A percentile compares a stretch with the other conserved stretches of the same genome.
These are phyloP conservation scores for Thymelicus sylvestris DNA, from an alignment of 2,888 invertebrate species.

Conservation along the genomic window DNA sequence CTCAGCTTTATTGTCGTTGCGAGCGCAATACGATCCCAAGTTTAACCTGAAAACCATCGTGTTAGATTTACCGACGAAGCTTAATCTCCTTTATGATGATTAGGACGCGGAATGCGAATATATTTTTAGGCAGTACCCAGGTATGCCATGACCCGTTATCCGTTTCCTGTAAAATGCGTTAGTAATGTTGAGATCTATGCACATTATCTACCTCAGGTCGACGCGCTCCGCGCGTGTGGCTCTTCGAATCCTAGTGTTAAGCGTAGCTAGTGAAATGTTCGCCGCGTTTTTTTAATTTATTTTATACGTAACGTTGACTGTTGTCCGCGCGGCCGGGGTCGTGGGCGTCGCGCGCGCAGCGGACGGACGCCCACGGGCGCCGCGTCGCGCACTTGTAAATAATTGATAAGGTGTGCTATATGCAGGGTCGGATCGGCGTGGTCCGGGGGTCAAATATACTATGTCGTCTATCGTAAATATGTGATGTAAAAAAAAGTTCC, in stretches of 20 bases:
- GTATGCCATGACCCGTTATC: neutral
- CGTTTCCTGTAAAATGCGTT: constrained; percentile 3
- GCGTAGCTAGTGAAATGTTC: constrained; percentile 71
- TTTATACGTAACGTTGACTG: constrained; percentile 48
- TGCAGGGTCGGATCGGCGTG: neutral
- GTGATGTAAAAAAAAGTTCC: no score
- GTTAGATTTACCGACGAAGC: neutral
- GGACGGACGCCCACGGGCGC: neutral
- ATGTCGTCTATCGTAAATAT: no score
- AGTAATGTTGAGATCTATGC: constrained; percentile 11
- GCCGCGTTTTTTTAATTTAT: constrained; percentile 63
- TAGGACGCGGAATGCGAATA: neutral
- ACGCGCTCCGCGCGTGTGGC: constrained; percentile 54
- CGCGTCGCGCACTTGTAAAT: constrained; percentile 19
- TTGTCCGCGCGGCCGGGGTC: constrained; percentile 25
- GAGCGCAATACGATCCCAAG: neutral
- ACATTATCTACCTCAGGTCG: constrained; percentile 65
- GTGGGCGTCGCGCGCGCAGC: constrained; percentile 23
- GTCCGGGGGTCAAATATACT: no score
- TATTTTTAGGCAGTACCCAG: neutral
- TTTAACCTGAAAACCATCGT: neutral
- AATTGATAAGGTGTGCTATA: neutral
- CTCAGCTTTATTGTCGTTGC: neutral
- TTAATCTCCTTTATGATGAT: neutral
- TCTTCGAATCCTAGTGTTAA: constrained; percentile 79